Percentiles rank a stretch among this genome's conserved stretches.
phyloP scores from a whole-genome alignment of 2,113 vertebrate species.

The Melozone crissalis region DNA sequence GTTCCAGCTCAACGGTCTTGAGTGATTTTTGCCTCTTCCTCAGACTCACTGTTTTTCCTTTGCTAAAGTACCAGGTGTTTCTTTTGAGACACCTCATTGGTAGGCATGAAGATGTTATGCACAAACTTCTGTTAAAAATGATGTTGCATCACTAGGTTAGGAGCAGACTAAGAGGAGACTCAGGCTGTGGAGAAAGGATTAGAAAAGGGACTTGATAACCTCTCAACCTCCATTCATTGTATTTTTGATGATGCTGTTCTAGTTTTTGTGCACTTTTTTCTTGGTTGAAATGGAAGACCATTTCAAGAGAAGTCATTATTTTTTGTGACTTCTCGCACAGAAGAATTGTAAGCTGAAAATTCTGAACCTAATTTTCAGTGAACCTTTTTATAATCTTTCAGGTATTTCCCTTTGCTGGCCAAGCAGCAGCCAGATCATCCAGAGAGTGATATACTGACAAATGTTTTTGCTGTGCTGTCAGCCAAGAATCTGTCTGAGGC shows the following conservation, averaged over 20 bases:
- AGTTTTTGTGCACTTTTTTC: not conserved
- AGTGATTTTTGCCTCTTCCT: not conserved
- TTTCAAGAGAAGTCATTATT: no score
- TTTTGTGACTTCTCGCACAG: not conserved
- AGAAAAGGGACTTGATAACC: not conserved
- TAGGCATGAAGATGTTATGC: not conserved
- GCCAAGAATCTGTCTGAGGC: conserved; percentile 83
- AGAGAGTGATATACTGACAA: conserved; percentile 84
- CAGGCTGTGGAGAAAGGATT: not conserved
- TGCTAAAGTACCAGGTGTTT: not conserved
- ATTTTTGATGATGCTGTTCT: not conserved
- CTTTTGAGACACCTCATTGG: not conserved
- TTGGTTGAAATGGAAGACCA: not conserved
- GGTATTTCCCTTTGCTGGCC: conserved; percentile 89
- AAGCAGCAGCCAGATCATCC: conserved; percentile 85
- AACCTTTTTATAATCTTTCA: conserved; percentile 54
- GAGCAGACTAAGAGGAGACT: not conserved
- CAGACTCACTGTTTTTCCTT: not conserved
- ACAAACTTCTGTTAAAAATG: not conserved
- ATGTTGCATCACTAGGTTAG: not conserved
- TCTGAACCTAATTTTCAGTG: not conserved
- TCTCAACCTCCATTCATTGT: not conserved
- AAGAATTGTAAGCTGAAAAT: not conserved
- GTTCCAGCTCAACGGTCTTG: not conserved
- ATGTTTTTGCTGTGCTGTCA: conserved; percentile 88